Percentiles rank a stretch among this genome's conserved stretches.
These are phyloP conservation scores for Tribolium castaneum DNA, from an alignment of 1,140 invertebrate species.

Conservation along the genomic window DNA sequence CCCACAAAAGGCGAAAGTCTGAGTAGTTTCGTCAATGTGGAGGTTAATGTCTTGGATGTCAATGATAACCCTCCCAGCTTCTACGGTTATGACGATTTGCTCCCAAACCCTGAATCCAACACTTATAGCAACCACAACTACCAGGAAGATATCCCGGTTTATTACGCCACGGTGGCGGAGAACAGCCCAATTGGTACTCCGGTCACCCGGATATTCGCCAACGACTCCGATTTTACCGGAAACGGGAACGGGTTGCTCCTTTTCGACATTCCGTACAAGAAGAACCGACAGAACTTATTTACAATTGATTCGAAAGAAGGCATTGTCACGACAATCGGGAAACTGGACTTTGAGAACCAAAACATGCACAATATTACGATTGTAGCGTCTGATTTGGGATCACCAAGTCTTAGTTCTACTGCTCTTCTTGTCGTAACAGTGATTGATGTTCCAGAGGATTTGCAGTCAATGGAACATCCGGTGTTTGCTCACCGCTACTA, in stretches of 20 bases:
- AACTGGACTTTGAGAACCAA: slow-evolving; percentile 78
- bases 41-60: slow-evolving; percentile 82
- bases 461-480: slow-evolving; percentile 67
- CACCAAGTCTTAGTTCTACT: slow-evolving; percentile 81
- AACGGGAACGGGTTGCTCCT: slow-evolving; percentile 86
- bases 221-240: slow-evolving; percentile 84
- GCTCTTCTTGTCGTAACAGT: slow-evolving; percentile 78
- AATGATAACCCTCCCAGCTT: slow-evolving; percentile 83
- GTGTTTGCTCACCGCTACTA: slow-evolving; percentile 80
- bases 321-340: slow-evolving; percentile 77
- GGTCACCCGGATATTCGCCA: slow-evolving; percentile 80
- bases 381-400: slow-evolving; percentile 85
- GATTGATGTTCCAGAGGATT: slow-evolving; percentile 73
- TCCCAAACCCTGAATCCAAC: slow-evolving; percentile 65
- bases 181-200: slow-evolving; percentile 76
- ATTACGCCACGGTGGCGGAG: slow-evolving; percentile 76
- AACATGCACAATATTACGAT: slow-evolving; percentile 80
- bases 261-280: slow-evolving; percentile 74
- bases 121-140: slow-evolving; percentile 67
- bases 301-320: slow-evolving; percentile 85
- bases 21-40: slow-evolving; percentile 79
- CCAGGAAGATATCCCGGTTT: slow-evolving; percentile 72
- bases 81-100: slow-evolving; percentile 75
- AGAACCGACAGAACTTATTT: slow-evolving; percentile 75
- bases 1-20: slow-evolving; percentile 69